Conservation (phyloP, 2,888 invertebrate genomes). For the Hypselothyrea guttata region DNA sequence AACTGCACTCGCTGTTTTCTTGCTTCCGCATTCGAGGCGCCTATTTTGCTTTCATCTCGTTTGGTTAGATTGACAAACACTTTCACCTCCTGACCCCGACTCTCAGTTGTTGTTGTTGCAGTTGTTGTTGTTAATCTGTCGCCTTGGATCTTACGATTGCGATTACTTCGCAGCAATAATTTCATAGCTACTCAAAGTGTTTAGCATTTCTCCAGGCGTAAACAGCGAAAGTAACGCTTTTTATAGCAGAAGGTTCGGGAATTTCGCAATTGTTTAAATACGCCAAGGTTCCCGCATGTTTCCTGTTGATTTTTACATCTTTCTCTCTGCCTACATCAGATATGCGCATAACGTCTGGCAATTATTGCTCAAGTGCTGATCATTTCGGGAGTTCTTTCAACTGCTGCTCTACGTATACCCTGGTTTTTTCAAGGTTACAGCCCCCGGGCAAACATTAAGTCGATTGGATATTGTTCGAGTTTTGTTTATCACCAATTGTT, state of each 20-base stretch:
- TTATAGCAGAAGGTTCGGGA: constrained; percentile 19
- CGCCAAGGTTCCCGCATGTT: constrained; percentile 8
- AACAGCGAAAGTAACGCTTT: neutral
- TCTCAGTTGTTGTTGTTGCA: neutral
- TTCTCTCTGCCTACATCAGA: neutral
- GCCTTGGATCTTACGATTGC: neutral
- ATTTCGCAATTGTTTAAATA: constrained; percentile 37
- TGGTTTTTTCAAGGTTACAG: constrained; percentile 16
- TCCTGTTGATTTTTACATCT: constrained; percentile 28
- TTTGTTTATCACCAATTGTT: neutral
- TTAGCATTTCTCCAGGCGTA: neutral
- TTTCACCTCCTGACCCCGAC: neutral
- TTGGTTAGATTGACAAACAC: neutral
- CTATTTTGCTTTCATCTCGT: neutral
- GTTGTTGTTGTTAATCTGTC: neutral
- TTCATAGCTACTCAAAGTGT: constrained; percentile 19
- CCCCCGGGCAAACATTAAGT: constrained; percentile 5
- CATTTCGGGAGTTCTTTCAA: constrained; percentile 19
- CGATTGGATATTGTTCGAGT: constrained; percentile 11
- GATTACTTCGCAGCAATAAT: constrained; percentile 19
- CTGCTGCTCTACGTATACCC: constrained; percentile 5
- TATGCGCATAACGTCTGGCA: constrained; percentile 3
- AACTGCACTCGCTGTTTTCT: neutral
- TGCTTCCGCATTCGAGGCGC: neutral
- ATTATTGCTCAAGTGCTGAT: no score